Conservation (phyloP, 2,113 vertebrate genomes). For the Odocoileus hemionus region DNA sequence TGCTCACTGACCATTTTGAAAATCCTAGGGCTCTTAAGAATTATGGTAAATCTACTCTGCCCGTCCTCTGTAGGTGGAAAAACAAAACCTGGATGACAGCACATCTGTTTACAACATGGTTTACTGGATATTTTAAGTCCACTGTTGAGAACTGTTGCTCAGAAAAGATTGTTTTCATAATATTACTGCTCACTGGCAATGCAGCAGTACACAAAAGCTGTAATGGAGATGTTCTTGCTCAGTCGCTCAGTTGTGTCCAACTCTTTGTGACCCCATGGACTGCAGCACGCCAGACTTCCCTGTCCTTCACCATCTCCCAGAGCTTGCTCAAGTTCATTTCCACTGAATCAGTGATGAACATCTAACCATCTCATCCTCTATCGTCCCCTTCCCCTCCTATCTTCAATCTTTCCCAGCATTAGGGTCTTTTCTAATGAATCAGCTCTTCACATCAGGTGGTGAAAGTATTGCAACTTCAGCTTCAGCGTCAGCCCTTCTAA, state of each 20-base stretch:
- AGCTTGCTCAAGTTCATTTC: background rate
- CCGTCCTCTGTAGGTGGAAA: background rate
- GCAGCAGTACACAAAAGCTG: background rate
- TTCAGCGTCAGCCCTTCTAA: background rate
- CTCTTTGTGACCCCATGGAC: background rate
- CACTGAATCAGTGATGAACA: background rate
- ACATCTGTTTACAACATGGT: background rate
- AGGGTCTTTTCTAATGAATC: background rate
- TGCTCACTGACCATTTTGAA: background rate
- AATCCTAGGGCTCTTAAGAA: background rate
- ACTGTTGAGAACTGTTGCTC: background rate
- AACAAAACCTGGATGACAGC: background rate
- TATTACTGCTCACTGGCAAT: background rate
- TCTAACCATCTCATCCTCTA: background rate
- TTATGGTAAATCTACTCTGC: background rate
- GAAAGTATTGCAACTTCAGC: background rate
- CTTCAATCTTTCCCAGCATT: background rate
- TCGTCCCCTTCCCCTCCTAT: background rate
- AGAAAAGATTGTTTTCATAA: background rate
- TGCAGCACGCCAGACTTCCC: background rate
- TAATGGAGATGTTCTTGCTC: background rate
- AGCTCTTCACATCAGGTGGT: background rate
- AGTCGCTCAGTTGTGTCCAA: background rate
- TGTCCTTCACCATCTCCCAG: background rate
- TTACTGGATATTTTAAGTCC: background rate